phyloP scores from a whole-genome alignment of 2,888 invertebrate genomes.

The Nebria salina region DNA sequence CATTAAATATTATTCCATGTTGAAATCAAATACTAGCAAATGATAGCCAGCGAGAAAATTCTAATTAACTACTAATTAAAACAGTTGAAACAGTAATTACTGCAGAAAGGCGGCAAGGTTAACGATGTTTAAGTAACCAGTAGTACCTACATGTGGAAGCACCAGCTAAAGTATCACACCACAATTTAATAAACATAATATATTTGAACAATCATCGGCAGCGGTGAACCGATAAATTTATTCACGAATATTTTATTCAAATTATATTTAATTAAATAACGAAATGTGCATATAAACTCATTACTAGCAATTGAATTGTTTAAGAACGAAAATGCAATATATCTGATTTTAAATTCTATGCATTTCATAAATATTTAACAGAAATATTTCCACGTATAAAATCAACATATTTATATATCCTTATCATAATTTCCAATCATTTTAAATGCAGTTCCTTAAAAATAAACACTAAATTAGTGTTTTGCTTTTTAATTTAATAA shows the following conservation, averaged over 20 bases:
- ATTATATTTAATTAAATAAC: not conserved
- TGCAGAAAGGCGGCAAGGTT: slow-evolving; percentile 20
- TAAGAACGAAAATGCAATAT: not conserved
- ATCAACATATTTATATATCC: not conserved
- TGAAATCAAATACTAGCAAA: not conserved
- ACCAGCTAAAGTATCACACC: not conserved
- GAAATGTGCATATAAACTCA: not conserved
- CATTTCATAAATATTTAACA: not conserved
- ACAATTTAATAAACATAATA: not conserved
- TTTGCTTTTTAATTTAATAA: not conserved
- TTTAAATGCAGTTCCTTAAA: too few relatives aligned
- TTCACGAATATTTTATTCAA: slow-evolving; percentile 1
- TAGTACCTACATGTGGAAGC: not conserved
- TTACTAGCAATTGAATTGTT: not conserved
- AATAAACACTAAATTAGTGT: not conserved
- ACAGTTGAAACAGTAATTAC: slow-evolving; percentile 44
- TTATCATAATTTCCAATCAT: too few relatives aligned
- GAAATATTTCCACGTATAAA: not conserved
- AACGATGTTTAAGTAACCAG: not conserved
- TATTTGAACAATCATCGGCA: not conserved
- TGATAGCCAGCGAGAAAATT: slow-evolving; percentile 23
- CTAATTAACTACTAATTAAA: slow-evolving; percentile 42
- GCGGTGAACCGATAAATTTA: not conserved
- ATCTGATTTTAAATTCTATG: not conserved
- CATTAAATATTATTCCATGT: not conserved